These are phyloP conservation scores for Stenodera caucasica DNA, from an alignment of 2,888 invertebrate genomes.

Conservation along the genomic window DNA sequence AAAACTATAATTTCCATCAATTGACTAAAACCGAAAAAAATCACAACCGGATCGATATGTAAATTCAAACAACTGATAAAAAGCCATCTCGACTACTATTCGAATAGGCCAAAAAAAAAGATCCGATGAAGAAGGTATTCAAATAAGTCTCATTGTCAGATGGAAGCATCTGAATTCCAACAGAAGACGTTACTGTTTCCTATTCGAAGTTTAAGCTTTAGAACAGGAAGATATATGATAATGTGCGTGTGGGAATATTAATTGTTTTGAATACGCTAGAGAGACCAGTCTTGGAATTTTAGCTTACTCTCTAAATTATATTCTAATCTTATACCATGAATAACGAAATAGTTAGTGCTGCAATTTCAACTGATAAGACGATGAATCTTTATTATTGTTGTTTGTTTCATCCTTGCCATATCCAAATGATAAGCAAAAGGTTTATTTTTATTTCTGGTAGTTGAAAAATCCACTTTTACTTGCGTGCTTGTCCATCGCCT, in stretches of 20 bases:
- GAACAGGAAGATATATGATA: conserved; percentile 30
- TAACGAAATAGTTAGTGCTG: neutral
- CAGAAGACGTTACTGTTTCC: conserved; percentile 18
- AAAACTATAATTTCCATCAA: too few relatives aligned
- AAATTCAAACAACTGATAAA: too few relatives aligned
- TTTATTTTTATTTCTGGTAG: too few relatives aligned
- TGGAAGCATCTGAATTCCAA: conserved; percentile 18
- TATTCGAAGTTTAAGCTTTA: neutral
- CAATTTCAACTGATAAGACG: neutral
- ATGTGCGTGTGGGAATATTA: conserved; percentile 30
- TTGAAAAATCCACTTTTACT: too few relatives aligned
- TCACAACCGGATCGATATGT: too few relatives aligned
- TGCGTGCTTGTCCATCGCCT: too few relatives aligned
- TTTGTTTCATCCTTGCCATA: neutral
- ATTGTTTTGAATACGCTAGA: conserved; percentile 11
- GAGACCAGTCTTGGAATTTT: neutral
- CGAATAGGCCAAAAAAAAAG: too few relatives aligned
- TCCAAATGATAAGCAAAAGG: too few relatives aligned
- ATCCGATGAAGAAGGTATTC: conserved; percentile 20
- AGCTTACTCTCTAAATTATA: neutral
- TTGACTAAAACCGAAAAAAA: too few relatives aligned
- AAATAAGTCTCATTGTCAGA: conserved; percentile 21
- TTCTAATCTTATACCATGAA: neutral
- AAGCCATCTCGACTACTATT: too few relatives aligned
- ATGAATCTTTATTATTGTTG: neutral